Conservation (phyloP, 2,113 vertebrate genomes). For the Upupa epops region DNA sequence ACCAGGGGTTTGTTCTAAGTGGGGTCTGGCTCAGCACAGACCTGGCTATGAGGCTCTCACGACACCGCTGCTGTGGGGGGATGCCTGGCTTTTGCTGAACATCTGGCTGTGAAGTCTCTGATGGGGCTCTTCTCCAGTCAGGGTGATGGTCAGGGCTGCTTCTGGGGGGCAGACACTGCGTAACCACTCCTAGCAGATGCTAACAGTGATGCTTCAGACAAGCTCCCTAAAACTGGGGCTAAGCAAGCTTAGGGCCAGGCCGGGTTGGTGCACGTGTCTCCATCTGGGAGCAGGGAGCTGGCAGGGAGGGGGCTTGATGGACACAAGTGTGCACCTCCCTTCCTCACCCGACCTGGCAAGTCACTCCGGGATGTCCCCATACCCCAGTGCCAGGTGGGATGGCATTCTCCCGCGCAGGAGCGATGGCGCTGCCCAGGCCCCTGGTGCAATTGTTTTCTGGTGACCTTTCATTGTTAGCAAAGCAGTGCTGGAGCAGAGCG, state of each 20-base stretch:
- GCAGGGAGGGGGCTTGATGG: neutral
- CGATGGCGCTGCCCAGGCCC: constrained; percentile 12
- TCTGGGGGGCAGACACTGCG: neutral
- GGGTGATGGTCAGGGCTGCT: neutral
- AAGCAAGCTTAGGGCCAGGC: no score
- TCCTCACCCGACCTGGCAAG: neutral
- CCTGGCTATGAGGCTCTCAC: neutral
- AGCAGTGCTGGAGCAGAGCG: constrained; percentile 35
- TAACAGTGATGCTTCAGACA: no score
- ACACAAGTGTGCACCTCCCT: neutral
- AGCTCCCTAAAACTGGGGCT: neutral
- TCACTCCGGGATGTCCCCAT: neutral
- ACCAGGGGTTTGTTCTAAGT: neutral
- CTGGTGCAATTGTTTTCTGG: constrained; percentile 67
- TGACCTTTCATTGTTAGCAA: constrained; percentile 71
- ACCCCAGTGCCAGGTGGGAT: neutral
- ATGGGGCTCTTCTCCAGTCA: neutral
- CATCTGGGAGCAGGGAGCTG: neutral
- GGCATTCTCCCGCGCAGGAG: constrained; percentile 25
- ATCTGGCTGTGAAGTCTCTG: neutral
- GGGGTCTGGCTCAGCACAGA: neutral
- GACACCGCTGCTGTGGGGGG: accelerated
- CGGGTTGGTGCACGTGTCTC: no score
- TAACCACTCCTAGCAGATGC: no score
- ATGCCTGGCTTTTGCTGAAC: neutral